A percentile compares a stretch with the other conserved stretches of the same genome.
Conservation (phyloP, 2,113 vertebrate genomes). For the Edolisoma coerulescens region DNA sequence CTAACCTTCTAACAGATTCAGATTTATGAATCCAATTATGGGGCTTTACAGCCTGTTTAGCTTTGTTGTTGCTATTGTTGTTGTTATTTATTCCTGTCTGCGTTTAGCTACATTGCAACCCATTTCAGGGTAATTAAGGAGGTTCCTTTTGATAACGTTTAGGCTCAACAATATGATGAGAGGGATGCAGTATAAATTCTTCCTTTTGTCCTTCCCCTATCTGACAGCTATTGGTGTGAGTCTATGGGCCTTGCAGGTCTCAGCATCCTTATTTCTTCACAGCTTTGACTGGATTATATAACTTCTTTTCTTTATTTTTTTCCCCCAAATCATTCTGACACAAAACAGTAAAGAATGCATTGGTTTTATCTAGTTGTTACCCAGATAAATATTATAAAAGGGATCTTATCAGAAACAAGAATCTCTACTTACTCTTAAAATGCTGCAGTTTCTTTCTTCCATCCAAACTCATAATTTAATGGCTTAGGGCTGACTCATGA, state of each 20-base stretch:
- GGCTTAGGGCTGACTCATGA: slow-evolving; percentile 1
- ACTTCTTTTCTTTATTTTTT: background rate
- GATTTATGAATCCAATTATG: slow-evolving; percentile 47
- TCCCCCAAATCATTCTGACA: background rate
- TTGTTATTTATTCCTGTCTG: slow-evolving; percentile 28
- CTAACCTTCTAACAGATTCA: slow-evolving; percentile 20
- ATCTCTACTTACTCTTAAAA: background rate
- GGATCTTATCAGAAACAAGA: background rate
- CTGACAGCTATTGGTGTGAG: background rate
- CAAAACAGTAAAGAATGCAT: background rate
- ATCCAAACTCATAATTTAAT: background rate
- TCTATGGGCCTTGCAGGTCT: background rate
- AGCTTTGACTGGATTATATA: background rate
- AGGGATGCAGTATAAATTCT: background rate
- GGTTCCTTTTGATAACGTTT: background rate
- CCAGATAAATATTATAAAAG: background rate
- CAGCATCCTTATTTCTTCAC: background rate
- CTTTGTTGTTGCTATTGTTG: slow-evolving; percentile 15
- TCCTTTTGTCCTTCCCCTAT: background rate
- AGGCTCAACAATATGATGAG: background rate
- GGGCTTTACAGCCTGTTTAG: slow-evolving; percentile 9
- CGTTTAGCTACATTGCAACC: background rate
- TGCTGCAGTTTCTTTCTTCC: background rate
- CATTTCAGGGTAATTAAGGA: background rate
- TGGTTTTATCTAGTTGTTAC: background rate